Conservation (phyloP, 2,113 vertebrate genomes). For the Hyperopisus bebe region DNA sequence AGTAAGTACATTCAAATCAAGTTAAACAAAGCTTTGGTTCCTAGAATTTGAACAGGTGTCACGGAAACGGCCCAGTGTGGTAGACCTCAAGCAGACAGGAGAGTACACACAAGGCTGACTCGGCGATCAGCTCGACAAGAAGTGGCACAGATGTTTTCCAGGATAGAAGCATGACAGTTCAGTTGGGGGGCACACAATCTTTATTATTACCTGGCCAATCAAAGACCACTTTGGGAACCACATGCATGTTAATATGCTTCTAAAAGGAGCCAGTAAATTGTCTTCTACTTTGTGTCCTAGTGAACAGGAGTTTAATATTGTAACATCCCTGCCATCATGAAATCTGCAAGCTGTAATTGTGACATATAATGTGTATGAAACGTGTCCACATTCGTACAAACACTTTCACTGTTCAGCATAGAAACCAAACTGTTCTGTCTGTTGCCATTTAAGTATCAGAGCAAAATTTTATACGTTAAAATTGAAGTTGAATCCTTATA, state of each 20-base stretch:
- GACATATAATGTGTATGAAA: neutral
- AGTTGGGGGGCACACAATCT: neutral
- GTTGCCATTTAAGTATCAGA: neutral
- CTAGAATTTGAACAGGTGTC: slow-evolving; percentile 63
- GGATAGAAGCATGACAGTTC: neutral
- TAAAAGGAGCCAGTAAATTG: neutral
- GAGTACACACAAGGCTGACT: neutral
- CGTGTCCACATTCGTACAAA: neutral
- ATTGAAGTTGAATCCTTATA: neutral
- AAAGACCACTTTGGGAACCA: neutral
- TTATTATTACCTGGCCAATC: neutral
- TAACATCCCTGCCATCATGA: neutral
- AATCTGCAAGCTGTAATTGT: neutral
- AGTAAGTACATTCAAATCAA: slow-evolving; percentile 53
- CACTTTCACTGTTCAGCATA: neutral
- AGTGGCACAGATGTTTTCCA: neutral
- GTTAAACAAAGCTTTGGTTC: slow-evolving; percentile 43
- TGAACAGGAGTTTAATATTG: neutral
- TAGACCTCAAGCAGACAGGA: slow-evolving; percentile 39
- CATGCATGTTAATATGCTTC: neutral
- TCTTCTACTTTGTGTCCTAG: neutral
- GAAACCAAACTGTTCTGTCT: neutral
- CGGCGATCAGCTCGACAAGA: neutral
- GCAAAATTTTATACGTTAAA: neutral
- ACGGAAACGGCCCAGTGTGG: slow-evolving; percentile 29